A percentile compares a stretch with the other conserved stretches of the same genome.
Conservation (phyloP, 2,888 invertebrate species). For the Thera britannica region DNA sequence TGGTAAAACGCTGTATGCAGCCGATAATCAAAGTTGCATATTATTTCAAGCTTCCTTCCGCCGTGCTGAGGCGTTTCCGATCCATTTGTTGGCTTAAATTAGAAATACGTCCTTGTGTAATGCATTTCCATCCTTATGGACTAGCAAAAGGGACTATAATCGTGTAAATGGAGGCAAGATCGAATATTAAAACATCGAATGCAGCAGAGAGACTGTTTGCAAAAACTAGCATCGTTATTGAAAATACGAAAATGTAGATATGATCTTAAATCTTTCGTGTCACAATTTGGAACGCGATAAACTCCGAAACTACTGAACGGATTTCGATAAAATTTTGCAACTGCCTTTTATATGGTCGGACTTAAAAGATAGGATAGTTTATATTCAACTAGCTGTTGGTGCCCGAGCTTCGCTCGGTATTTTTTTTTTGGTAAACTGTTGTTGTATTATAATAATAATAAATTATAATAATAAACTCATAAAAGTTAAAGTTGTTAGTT, state of each 20-base stretch:
- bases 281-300: too few relatives aligned
- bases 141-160: not conserved
- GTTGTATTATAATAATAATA: too few relatives aligned
- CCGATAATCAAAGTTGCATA: slow-evolving; percentile 15
- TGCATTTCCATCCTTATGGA: not conserved
- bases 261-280: too few relatives aligned
- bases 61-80: slow-evolving; percentile 20
- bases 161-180: slow-evolving; percentile 3
- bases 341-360: too few relatives aligned
- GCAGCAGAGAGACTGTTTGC: slow-evolving; percentile 7
- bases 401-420: too few relatives aligned
- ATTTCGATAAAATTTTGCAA: too few relatives aligned
- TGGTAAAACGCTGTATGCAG: not conserved
- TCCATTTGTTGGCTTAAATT: slow-evolving; percentile 28
- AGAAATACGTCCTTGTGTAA: slow-evolving; percentile 12
- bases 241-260: slow-evolving; percentile 3
- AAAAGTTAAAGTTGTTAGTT: too few relatives aligned
- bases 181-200: slow-evolving; percentile 24
- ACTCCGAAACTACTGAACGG: too few relatives aligned
- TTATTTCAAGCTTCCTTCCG: slow-evolving; percentile 25
- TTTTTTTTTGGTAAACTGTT: too few relatives aligned
- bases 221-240: slow-evolving; percentile 17
- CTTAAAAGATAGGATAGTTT: too few relatives aligned
- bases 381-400: too few relatives aligned
- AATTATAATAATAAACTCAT: too few relatives aligned